Evolutionary conservation across 2,888 invertebrate genomes (phyloP).

Genomic region (Diarsia mendica): DNA sequence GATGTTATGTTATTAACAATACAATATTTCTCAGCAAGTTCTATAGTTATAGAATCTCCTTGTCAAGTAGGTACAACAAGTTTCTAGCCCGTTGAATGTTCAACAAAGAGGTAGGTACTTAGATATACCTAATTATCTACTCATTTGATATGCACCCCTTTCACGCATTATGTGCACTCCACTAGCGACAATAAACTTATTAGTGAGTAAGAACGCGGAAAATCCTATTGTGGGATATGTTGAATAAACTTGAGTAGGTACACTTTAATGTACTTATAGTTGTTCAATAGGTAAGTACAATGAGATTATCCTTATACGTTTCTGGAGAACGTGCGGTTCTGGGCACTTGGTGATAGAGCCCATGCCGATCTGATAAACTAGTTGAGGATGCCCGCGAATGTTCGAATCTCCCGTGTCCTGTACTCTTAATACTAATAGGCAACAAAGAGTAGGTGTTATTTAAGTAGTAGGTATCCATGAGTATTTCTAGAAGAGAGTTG

Average conservation of each 20-base stretch:
- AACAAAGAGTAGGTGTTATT: no score
- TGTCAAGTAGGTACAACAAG: neutral
- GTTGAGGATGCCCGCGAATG: no score
- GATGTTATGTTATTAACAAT: neutral
- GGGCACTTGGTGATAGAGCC: neutral
- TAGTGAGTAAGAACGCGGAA: constrained; percentile 59
- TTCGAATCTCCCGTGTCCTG: no score
- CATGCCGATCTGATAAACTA: no score
- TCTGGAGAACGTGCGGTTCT: neutral
- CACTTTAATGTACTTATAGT: neutral
- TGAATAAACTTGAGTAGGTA: constrained; percentile 7
- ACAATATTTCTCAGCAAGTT: neutral
- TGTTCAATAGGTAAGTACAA: neutral
- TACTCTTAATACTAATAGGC: no score
- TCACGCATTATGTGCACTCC: constrained; percentile 60
- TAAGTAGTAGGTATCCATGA: no score
- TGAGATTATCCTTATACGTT: neutral
- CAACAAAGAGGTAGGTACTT: constrained; percentile 35
- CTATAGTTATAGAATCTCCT: neutral
- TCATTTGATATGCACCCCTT: constrained; percentile 67
- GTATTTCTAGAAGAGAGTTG: no score
- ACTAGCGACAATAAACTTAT: constrained; percentile 64
- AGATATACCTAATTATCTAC: constrained; percentile 32
- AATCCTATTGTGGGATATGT: constrained; percentile 49
- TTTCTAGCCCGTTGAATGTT: constrained; percentile 56